phyloP scores from a whole-genome alignment of 2,888 invertebrate genomes.

The Erynnis tages region DNA sequence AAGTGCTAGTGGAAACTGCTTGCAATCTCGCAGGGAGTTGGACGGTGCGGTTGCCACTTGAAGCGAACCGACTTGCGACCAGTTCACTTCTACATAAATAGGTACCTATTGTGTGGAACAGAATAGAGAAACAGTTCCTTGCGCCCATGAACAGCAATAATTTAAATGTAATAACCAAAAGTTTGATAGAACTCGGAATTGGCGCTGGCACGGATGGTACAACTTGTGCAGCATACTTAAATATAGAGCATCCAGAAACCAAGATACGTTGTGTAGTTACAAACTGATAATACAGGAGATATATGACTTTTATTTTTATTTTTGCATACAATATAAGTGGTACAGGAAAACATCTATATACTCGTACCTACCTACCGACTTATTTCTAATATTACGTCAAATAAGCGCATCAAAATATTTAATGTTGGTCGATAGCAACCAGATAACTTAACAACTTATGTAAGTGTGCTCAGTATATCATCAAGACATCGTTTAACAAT shows the following conservation, averaged over 20 bases:
- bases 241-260: background rate
- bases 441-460: too few species aligned
- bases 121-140: conserved; percentile 17
- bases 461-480: too few species aligned
- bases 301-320: background rate
- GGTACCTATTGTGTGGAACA: conserved; percentile 14
- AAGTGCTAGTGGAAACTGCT: conserved; percentile 73
- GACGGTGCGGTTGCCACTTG: conserved; percentile 50
- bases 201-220: conserved; percentile 3
- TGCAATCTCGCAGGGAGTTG: conserved; percentile 61
- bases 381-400: too few species aligned
- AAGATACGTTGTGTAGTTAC: conserved; percentile 29
- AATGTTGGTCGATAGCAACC: too few species aligned
- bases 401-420: too few species aligned
- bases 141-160: conserved; percentile 25
- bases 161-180: conserved; percentile 30
- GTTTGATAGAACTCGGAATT: conserved; percentile 25
- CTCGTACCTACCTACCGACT: too few species aligned
- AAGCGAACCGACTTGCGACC: conserved; percentile 42
- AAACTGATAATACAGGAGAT: background rate
- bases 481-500: too few species aligned
- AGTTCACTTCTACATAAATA: conserved; percentile 31
- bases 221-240: conserved; percentile 17
- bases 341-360: background rate
- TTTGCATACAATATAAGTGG: too few species aligned